phyloP scores from a whole-genome alignment of 1,140 invertebrate genomes.

The Drosophila pectinifera region DNA sequence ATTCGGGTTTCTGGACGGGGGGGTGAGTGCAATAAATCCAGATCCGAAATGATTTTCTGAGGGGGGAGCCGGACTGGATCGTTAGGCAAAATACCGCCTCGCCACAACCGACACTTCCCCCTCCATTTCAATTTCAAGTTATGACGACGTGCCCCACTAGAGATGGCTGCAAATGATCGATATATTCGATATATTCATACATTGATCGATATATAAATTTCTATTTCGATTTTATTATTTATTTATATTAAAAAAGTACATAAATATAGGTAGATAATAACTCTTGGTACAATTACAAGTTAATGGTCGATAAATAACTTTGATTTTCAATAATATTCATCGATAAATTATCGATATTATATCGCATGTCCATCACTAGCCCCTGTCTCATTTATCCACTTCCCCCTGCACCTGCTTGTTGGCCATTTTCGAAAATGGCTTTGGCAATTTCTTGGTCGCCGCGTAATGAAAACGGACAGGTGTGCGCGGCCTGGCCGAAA shows the following conservation, averaged over 20 bases:
- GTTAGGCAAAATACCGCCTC: constrained; percentile 17
- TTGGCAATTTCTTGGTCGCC: constrained; percentile 58
- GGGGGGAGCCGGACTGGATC: constrained; percentile 56
- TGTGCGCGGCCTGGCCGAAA: constrained; percentile 41
- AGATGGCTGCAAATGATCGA: neutral
- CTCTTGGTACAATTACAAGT: neutral
- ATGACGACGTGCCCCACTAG: constrained; percentile 43
- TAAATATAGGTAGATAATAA: no score
- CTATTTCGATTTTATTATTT: no score
- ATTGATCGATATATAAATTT: neutral
- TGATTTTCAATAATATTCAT: no score
- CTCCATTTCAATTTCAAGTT: constrained; percentile 74
- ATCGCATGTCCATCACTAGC: constrained; percentile 6
- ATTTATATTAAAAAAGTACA: no score
- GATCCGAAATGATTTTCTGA: constrained; percentile 73
- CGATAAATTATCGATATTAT: neutral
- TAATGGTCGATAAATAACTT: no score
- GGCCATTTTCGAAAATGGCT: constrained; percentile 59
- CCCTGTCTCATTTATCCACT: neutral
- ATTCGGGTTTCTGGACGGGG: constrained; percentile 41
- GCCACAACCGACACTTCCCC: neutral
- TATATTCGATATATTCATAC: no score
- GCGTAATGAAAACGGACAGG: constrained; percentile 74
- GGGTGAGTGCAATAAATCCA: constrained; percentile 68
- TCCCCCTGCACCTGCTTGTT: neutral